These are phyloP conservation scores for Drosophila parvula DNA, from an alignment of 1,140 invertebrate species.

Conservation along the genomic window DNA sequence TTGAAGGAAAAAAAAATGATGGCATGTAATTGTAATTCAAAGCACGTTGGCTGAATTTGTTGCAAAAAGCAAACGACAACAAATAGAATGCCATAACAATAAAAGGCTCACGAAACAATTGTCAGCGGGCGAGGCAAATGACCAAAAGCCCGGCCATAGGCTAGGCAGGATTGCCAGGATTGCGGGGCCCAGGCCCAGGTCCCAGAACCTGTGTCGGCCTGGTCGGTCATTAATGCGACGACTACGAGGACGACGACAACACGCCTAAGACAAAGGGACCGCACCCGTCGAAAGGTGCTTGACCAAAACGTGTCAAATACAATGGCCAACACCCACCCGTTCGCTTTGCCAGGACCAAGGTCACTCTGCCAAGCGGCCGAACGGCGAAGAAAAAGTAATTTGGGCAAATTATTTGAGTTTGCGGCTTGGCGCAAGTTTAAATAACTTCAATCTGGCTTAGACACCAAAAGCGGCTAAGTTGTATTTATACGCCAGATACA, in stretches of 20 bases:
- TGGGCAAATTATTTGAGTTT: slow-evolving; percentile 79
- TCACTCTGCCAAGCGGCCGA: slow-evolving; percentile 20
- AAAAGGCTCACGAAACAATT: slow-evolving; percentile 76
- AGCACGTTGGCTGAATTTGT: slow-evolving; percentile 75
- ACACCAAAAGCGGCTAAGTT: slow-evolving; percentile 43
- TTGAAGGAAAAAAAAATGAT: slow-evolving; percentile 36
- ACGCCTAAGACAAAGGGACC: slow-evolving; percentile 57
- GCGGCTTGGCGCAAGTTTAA: slow-evolving; percentile 75
- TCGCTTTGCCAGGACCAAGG: slow-evolving; percentile 39
- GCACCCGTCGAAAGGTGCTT: slow-evolving; percentile 67
- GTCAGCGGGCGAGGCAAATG: slow-evolving; percentile 56
- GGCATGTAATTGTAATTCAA: slow-evolving; percentile 75
- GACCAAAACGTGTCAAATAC: slow-evolving; percentile 72
- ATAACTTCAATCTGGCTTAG: slow-evolving; percentile 75
- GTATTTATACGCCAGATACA: slow-evolving; percentile 52
- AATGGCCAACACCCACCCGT: slow-evolving; percentile 25
- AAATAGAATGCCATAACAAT: slow-evolving; percentile 72
- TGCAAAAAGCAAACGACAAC: slow-evolving; percentile 73
- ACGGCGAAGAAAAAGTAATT: slow-evolving; percentile 72
- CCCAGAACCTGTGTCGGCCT: slow-evolving; percentile 31
- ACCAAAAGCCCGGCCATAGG: slow-evolving; percentile 30
- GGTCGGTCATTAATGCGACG: slow-evolving; percentile 71
- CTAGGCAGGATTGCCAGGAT: slow-evolving; percentile 13
- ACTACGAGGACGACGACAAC: slow-evolving; percentile 40
- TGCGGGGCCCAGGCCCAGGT: slow-evolving; percentile 12